Base-by-base conservation (phyloP, 2,113 vertebrate genomes). In the Apodemus speciosus region DNA sequence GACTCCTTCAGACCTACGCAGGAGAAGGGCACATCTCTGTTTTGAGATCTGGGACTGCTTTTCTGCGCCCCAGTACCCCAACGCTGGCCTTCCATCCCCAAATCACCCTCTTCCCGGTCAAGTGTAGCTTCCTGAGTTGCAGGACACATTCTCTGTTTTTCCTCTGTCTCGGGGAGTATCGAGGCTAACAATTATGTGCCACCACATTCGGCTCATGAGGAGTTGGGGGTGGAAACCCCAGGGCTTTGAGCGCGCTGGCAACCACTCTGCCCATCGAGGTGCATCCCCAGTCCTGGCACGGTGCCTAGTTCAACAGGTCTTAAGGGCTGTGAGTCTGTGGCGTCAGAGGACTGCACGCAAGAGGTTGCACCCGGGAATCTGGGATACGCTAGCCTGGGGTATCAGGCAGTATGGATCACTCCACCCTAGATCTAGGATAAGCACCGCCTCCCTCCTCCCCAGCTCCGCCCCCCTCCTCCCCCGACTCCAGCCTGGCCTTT, bases 401-500 rank as follows among this genome's bases (percentile, higher is more conserved):
- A 51, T 16, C n/a, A 69, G 93, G 49, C 25, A 6, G n/a, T 35
- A 53, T 53, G 43, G 40, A 62, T 53, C 32, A 32, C 30, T 80
- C 51, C 30, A 77, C 9, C 56, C 49, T 92, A 38, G 53, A 72
- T 49, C 40, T 91, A 49, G 66, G 40, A 38, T 23, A 9, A 49
- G 40, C 32, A 62, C 21, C 16, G 8, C 69, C n/a, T 20, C 25
- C 16, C 75, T 40, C n/a, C 68, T n/a, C 10, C n/a, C 32, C 66
- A n/a, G 43, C 43, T 4, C 0, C 68, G 18, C 68, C 16, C 0
- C n/a, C 68, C n/a, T 7, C 13, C 11, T 35, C 16, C 68, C n/a
- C n/a, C 32, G 16, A 20, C 15, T 15, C 15, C 3, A 5, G 8
- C 38, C 1, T 38, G 5, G 2, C 5, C n/a, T 40, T 40, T 32